A percentile compares a stretch with the other conserved stretches of the same genome.
phyloP scores from a whole-genome alignment of 2,797 vertebrate species.

The Serranus cabrilla region DNA sequence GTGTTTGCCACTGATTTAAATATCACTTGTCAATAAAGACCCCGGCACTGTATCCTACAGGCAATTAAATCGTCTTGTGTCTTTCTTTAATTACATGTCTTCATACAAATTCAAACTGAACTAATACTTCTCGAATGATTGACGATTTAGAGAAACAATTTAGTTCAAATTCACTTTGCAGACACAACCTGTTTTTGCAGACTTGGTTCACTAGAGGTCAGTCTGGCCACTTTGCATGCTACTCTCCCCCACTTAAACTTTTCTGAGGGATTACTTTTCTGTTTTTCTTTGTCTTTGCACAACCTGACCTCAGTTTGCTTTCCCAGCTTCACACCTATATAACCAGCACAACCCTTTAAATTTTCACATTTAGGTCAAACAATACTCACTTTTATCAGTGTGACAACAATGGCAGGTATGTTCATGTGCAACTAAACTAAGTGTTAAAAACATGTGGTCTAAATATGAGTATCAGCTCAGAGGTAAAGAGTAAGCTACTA shows the following conservation, averaged over 20 bases:
- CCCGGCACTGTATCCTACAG: constrained; percentile 65
- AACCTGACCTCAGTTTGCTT: constrained; percentile 63
- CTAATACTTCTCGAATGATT: constrained; percentile 27
- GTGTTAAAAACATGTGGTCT: background rate
- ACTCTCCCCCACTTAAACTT: constrained; percentile 61
- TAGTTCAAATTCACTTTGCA: constrained; percentile 27
- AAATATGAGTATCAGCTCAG: background rate
- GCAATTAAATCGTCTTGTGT: constrained; percentile 77
- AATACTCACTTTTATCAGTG: background rate
- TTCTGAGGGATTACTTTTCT: constrained; percentile 61
- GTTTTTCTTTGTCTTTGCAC: constrained; percentile 68
- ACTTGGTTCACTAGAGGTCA: constrained; percentile 81
- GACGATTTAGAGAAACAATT: constrained; percentile 42
- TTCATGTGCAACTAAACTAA: constrained; percentile 3
- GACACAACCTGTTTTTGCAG: constrained; percentile 79
- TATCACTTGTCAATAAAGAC: constrained; percentile 81
- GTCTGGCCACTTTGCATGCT: constrained; percentile 81
- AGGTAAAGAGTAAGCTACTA: background rate
- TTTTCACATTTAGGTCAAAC: constrained; percentile 2
- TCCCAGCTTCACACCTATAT: constrained; percentile 56
- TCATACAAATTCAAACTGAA: constrained; percentile 36
- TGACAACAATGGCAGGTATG: constrained; percentile 5
- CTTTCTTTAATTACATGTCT: constrained; percentile 73
- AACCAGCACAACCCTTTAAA: constrained; percentile 30
- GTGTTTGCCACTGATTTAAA: constrained; percentile 65